Conservation (phyloP, 2,113 vertebrate species). For the Tachuris rubrigastra region DNA sequence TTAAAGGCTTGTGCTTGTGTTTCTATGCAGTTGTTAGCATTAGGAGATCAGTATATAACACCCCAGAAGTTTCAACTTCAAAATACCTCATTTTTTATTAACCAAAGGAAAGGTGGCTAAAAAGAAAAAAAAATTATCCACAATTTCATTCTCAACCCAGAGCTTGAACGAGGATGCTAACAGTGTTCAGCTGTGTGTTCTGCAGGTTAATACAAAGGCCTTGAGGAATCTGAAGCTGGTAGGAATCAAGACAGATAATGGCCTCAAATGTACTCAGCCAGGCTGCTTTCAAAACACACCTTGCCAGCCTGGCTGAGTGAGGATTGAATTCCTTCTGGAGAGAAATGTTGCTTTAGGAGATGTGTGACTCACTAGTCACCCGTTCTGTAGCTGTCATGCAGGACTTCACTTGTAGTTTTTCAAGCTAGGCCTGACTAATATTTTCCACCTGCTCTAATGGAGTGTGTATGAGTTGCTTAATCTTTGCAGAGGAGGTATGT, state of each 20-base stretch:
- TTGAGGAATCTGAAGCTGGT: not conserved
- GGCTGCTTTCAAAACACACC: not conserved
- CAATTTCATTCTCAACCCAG: not conserved
- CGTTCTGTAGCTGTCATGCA: not conserved
- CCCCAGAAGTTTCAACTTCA: not conserved
- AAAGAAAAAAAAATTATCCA: not conserved
- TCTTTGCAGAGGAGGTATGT: not conserved
- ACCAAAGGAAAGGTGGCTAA: not conserved
- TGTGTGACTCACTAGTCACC: not conserved
- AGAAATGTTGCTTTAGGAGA: not conserved
- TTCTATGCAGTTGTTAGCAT: not conserved
- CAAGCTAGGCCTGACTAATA: not conserved
- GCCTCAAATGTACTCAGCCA: not conserved
- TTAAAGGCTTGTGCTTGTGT: not conserved
- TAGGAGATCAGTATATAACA: not conserved
- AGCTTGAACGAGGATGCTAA: not conserved
- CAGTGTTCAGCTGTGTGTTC: not conserved
- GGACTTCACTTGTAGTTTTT: not conserved
- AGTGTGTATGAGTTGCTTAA: not conserved
- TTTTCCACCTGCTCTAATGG: not conserved
- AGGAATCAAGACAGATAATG: not conserved
- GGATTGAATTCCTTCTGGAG: not conserved
- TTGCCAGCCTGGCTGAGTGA: not conserved
- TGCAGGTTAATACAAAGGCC: not conserved
- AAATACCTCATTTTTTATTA: not conserved